Evolutionary conservation across 92 coral and sea anemone genomes (phyloP).

Genomic region (Palythoa grandiflora): DNA sequence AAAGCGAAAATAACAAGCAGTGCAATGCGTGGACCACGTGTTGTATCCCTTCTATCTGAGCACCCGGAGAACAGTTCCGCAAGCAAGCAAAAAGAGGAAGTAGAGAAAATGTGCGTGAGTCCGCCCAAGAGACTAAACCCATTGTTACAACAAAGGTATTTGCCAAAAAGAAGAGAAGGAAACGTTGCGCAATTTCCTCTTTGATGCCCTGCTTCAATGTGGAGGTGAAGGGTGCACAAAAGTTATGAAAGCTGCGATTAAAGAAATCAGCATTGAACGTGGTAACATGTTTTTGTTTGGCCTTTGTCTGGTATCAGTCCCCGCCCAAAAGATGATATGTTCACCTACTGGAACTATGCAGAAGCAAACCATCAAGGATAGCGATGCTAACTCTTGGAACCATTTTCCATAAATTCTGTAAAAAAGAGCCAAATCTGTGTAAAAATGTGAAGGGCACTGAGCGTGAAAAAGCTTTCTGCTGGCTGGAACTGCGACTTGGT

Average conservation of each 20-base stretch:
- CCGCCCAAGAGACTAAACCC: conserved; percentile 80
- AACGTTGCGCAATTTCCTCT: conserved; percentile 83
- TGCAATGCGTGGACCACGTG: conserved; percentile 22
- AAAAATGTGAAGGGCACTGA: conserved; percentile 42
- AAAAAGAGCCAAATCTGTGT: conserved; percentile 67
- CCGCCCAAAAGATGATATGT: conserved; percentile 83
- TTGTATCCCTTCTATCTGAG: conserved; percentile 66
- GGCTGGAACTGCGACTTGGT: conserved; percentile 73
- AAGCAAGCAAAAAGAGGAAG: conserved; percentile 55
- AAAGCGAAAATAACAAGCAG: not conserved
- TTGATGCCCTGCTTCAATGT: conserved; percentile 94
- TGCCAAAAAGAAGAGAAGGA: conserved; percentile 76
- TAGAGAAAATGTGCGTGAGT: conserved; percentile 57
- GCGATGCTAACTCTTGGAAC: conserved; percentile 97
- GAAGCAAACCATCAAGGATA: conserved; percentile 74
- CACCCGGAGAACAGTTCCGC: conserved; percentile 58
- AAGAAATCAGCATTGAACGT: conserved; percentile 79
- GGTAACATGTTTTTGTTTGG: conserved; percentile 93
- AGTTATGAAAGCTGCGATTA: conserved; percentile 83
- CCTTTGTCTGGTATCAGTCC: conserved; percentile 82
- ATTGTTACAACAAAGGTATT: conserved; percentile 57
- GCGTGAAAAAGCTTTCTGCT: conserved; percentile 70
- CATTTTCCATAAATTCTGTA: conserved; percentile 90
- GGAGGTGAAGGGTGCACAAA: conserved; percentile 92
- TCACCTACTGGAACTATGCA: conserved; percentile 78